phyloP scores from a whole-genome alignment of 2,888 invertebrate genomes.

The Drosophila meridionalis region DNA sequence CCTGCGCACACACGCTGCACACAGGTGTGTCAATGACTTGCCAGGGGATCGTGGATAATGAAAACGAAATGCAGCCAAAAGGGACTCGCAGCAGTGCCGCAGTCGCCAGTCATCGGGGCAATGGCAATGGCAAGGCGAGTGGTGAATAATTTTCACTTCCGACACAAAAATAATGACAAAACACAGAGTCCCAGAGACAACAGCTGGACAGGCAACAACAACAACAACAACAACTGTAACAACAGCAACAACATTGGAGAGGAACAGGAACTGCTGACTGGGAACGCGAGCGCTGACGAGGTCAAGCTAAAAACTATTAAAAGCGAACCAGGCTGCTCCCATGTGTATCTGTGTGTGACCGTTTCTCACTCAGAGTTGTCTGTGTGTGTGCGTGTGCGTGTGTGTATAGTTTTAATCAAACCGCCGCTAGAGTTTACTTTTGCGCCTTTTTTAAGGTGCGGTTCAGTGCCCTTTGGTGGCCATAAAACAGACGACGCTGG shows the following conservation, averaged over 20 bases:
- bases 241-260: constrained; percentile 8
- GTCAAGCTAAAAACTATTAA: constrained; percentile 79
- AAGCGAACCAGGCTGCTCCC: constrained; percentile 72
- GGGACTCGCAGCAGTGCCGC: constrained; percentile 41
- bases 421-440: constrained; percentile 72
- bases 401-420: constrained; percentile 73
- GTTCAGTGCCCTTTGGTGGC: constrained; percentile 80
- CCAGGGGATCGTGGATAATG: constrained; percentile 69
- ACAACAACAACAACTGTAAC: constrained; percentile 24
- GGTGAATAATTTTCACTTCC: constrained; percentile 78
- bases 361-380: constrained; percentile 49
- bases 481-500: constrained; percentile 64
- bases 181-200: constrained; percentile 46
- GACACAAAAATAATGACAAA: constrained; percentile 73
- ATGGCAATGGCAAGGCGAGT: constrained; percentile 57
- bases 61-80: constrained; percentile 75
- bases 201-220: constrained; percentile 40
- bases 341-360: constrained; percentile 65
- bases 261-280: constrained; percentile 35
- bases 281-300: constrained; percentile 68
- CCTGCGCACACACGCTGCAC: constrained; percentile 18
- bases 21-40: constrained; percentile 79
- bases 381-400: constrained; percentile 20
- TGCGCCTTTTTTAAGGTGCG: constrained; percentile 78
- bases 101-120: constrained; percentile 62